phyloP scores from a whole-genome alignment of 2,888 invertebrate species.

The Tiphia femorata region DNA sequence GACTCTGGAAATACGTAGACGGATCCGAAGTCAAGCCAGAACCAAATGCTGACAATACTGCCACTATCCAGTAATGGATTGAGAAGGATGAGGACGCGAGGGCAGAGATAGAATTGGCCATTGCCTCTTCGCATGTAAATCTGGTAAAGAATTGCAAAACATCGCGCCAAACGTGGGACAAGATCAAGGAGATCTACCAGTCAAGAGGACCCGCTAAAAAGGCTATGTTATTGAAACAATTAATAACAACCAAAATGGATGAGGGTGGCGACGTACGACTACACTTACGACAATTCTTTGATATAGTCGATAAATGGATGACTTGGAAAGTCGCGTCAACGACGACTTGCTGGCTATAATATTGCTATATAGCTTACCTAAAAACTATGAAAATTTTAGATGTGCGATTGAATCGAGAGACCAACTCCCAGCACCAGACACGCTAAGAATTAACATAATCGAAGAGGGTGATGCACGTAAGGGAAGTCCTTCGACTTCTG shows the following conservation, averaged over 20 bases:
- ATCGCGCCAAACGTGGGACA: slow-evolving; percentile 60
- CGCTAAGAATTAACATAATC: slow-evolving; percentile 11
- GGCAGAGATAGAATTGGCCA: slow-evolving; percentile 35
- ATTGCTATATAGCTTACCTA: slow-evolving; percentile 24
- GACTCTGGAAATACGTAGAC: slow-evolving; percentile 37
- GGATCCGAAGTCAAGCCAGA: slow-evolving; percentile 21
- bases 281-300: slow-evolving; percentile 58
- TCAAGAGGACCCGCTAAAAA: slow-evolving; percentile 64
- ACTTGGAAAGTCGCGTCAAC: slow-evolving; percentile 43
- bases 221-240: slow-evolving; percentile 61
- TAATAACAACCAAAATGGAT: slow-evolving; percentile 57
- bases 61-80: slow-evolving; percentile 18
- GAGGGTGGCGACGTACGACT: slow-evolving; percentile 54
- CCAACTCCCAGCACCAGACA: background rate
- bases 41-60: slow-evolving; percentile 3
- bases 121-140: slow-evolving; percentile 36
- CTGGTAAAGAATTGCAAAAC: slow-evolving; percentile 43
- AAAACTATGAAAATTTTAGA: background rate
- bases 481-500: background rate
- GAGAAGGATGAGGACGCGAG: slow-evolving; percentile 30
- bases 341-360: slow-evolving; percentile 17
- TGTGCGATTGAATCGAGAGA: background rate
- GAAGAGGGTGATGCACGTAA: slow-evolving; percentile 15
- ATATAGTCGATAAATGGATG: slow-evolving; percentile 57
- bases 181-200: slow-evolving; percentile 56